A percentile compares a stretch with the other conserved stretches of the same genome.
Evolutionary conservation across 2,797 vertebrate genomes (phyloP).

Genomic region (Sebastes umbrosus): DNA sequence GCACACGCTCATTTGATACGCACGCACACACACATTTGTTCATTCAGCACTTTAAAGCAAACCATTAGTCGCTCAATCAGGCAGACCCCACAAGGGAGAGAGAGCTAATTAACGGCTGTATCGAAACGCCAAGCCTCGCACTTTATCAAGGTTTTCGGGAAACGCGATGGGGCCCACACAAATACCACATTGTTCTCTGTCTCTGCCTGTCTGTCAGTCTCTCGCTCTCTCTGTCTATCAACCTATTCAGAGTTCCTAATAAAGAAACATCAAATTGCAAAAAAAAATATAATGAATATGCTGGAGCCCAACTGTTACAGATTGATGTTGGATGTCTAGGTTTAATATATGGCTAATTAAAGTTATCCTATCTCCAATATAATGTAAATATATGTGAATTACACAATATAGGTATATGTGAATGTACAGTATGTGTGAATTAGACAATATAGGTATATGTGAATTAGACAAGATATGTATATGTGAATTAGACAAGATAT

Average conservation of each 20-base stretch:
- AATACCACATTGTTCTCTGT: constrained; percentile 54
- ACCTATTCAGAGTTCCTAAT: constrained; percentile 4
- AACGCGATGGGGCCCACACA: constrained; percentile 50
- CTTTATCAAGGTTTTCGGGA: constrained; percentile 77
- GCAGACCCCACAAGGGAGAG: constrained; percentile 70
- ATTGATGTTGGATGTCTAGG: background rate
- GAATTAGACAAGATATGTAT: background rate
- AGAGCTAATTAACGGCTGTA: constrained; percentile 77
- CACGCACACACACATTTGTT: constrained; percentile 47
- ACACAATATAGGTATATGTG: background rate
- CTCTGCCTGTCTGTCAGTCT: constrained; percentile 30
- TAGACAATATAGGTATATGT: background rate
- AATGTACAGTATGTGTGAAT: too few relatives aligned
- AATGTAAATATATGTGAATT: background rate
- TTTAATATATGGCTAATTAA: background rate
- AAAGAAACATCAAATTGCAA: constrained; percentile 4
- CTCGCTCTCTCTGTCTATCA: background rate
- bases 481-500: background rate
- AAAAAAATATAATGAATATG: background rate
- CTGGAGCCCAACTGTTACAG: background rate
- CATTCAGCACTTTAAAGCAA: constrained; percentile 76
- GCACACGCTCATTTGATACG: constrained; percentile 36
- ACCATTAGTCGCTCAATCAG: constrained; percentile 80
- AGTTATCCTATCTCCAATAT: background rate
- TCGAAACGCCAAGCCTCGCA: constrained; percentile 71